These are phyloP conservation scores for Pristionchus arcanus DNA, from an alignment of 2,888 invertebrate genomes.

Conservation along the genomic window DNA sequence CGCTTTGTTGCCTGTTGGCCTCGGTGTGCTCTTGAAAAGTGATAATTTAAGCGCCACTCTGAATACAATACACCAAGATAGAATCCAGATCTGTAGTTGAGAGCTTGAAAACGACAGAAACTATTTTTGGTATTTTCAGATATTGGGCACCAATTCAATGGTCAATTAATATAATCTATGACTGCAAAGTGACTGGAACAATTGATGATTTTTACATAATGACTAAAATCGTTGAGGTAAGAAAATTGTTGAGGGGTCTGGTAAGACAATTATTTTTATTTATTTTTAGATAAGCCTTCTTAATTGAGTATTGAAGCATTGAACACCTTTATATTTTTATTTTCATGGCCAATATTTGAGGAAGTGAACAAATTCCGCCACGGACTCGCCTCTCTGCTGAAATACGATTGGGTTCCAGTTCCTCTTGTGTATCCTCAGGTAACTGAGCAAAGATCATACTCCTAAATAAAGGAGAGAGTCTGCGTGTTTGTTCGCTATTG, in stretches of 20 bases:
- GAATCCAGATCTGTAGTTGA: no score
- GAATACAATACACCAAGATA: no score
- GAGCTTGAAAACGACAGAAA: no score
- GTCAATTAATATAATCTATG: constrained; percentile 67
- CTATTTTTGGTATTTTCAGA: constrained; percentile 41
- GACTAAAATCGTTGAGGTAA: constrained; percentile 70
- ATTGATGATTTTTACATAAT: constrained; percentile 72
- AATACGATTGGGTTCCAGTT: constrained; percentile 73
- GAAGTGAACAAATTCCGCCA: constrained; percentile 71
- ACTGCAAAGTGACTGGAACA: constrained; percentile 65
- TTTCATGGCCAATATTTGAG: constrained; percentile 43
- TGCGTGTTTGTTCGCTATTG: no score
- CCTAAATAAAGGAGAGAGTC: no score
- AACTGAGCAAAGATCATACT: not conserved
- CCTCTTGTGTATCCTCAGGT: constrained; percentile 68
- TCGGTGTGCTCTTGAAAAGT: no score
- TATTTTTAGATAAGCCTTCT: no score
- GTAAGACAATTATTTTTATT: not conserved
- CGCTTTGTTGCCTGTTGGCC: no score
- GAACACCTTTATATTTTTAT: no score
- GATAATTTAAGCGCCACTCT: no score
- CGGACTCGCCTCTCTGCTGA: constrained; percentile 68
- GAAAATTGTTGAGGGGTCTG: not conserved
- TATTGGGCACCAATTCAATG: constrained; percentile 72
- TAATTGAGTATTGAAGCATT: no score